Evolutionary conservation across 2,888 invertebrate genomes (phyloP).

Genomic region (Drosophila conformis): DNA sequence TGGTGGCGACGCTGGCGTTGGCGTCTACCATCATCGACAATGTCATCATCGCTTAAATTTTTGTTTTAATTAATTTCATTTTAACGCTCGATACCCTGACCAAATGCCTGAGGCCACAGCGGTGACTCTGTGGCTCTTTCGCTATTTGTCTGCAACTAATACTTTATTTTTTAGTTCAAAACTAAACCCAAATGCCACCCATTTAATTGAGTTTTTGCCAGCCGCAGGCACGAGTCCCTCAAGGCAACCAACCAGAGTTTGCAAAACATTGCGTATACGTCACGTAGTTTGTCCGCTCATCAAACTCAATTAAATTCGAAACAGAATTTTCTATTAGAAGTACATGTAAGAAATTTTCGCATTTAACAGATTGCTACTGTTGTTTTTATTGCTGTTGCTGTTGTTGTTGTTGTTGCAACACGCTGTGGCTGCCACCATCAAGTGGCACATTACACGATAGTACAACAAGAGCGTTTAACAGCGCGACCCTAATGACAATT

Average conservation of each 20-base stretch:
- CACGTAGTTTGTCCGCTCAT: slow-evolving; percentile 8
- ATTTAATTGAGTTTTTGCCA: slow-evolving; percentile 43
- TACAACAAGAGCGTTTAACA: slow-evolving; percentile 29
- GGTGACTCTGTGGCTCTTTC: slow-evolving; percentile 5
- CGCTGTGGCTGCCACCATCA: slow-evolving; percentile 41
- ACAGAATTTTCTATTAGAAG: slow-evolving; percentile 19
- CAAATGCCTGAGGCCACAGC: slow-evolving; percentile 33
- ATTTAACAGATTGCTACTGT: slow-evolving; percentile 34
- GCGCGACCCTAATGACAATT: slow-evolving; percentile 64
- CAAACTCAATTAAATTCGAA: slow-evolving; percentile 26
- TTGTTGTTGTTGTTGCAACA: slow-evolving; percentile 27
- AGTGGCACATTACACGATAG: slow-evolving; percentile 33
- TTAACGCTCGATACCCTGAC: slow-evolving; percentile 47
- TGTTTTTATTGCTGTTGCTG: background rate
- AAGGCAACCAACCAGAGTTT: background rate
- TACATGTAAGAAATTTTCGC: slow-evolving; percentile 25
- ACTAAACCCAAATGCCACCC: slow-evolving; percentile 21
- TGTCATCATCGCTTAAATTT: slow-evolving; percentile 54
- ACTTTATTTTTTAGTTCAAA: slow-evolving; percentile 25
- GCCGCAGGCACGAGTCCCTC: slow-evolving; percentile 16
- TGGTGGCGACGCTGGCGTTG: slow-evolving; percentile 24
- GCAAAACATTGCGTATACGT: slow-evolving; percentile 36
- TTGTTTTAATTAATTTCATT: slow-evolving; percentile 76
- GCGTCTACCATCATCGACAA: slow-evolving; percentile 36
- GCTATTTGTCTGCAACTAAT: slow-evolving; percentile 25